Percentiles rank a stretch among this genome's conserved stretches.
Conservation (phyloP, 2,888 invertebrate species). For the Rhodophaea formosa region DNA sequence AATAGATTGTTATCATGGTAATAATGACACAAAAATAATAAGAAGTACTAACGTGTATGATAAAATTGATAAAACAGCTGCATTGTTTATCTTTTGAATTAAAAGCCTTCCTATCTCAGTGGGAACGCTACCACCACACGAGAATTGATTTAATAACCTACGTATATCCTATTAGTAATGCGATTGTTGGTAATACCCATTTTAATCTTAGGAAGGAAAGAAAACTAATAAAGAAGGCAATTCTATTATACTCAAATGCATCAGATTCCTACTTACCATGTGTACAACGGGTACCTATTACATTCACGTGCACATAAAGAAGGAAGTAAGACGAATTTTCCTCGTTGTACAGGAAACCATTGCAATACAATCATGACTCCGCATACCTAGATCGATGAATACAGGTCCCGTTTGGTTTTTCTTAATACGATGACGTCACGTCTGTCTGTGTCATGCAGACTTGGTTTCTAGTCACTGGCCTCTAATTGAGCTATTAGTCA, state of each 20-base stretch:
- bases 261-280: not conserved
- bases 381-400: not conserved
- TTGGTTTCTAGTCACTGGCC: not conserved
- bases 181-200: too few species aligned
- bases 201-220: not conserved
- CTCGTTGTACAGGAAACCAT: not conserved
- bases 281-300: not conserved
- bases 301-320: not conserved
- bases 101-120: not conserved
- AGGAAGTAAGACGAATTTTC: not conserved
- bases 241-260: not conserved
- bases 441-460: not conserved
- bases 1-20: not conserved
- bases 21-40: too few species aligned
- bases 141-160: too few species aligned
- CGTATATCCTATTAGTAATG: too few species aligned
- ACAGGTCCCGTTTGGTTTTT: not conserved
- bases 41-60: too few species aligned
- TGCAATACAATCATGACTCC: not conserved
- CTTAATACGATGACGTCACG: not conserved
- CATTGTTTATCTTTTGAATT: not conserved
- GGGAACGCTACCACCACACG: too few species aligned
- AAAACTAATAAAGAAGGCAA: not conserved
- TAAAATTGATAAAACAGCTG: not conserved
- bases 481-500: not conserved